These are phyloP conservation scores for Tokudaia tokunoshimensis DNA, from an alignment of 2,797 vertebrate genomes.

Conservation along the genomic window DNA sequence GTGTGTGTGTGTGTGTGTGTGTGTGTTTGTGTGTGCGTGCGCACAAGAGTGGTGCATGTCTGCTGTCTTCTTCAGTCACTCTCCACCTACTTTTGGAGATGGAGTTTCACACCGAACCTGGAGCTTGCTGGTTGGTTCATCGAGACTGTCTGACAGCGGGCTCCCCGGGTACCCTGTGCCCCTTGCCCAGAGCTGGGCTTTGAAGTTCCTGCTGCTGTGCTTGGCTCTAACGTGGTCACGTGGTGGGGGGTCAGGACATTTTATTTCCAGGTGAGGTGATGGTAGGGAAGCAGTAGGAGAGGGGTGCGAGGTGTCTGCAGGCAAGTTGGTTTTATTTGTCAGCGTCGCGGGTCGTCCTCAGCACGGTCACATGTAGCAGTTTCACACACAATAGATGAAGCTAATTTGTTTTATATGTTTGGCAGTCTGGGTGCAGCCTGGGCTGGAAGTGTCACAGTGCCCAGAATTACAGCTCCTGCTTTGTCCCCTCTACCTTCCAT, in stretches of 20 bases:
- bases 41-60: neutral
- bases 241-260: neutral
- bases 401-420: neutral
- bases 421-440: neutral
- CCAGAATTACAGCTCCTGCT: neutral
- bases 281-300: neutral
- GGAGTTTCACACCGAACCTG: neutral
- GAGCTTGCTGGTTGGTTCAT: neutral
- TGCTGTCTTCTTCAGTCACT: neutral
- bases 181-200: neutral
- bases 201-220: neutral
- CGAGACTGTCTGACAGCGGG: neutral
- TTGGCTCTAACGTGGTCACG: neutral
- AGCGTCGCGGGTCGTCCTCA: neutral
- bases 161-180: neutral
- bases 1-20: no score
- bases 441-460: neutral
- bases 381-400: neutral
- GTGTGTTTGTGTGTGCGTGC: neutral
- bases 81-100: neutral
- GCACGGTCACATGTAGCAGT: neutral
- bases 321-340: conserved; percentile 20
- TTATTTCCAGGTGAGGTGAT: conserved; percentile 27
- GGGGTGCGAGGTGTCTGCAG: neutral
- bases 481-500: neutral